Base-by-base conservation (phyloP, 2,797 vertebrate genomes). In the Ambastaia sidthimunki region DNA sequence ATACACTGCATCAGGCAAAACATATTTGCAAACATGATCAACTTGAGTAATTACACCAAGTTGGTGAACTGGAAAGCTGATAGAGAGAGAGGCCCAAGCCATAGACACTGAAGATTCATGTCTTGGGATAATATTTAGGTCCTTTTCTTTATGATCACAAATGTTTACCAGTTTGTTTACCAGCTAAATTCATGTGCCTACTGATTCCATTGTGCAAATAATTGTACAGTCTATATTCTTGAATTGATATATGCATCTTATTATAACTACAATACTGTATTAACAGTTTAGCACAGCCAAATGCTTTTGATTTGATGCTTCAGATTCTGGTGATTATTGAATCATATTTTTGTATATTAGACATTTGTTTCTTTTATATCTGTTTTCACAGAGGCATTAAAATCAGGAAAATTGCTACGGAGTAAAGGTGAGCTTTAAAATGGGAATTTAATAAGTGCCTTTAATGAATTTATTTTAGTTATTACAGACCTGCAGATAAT, bases 401-500 rank as follows among this genome's bases (percentile, higher is more conserved):
- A 7, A 67, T 65, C 44, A 57, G 63, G 67, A 73, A 25, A 68
- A 62, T 63, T 50, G 18, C 71, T 76, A 54, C 82, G 50, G 63
- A 21, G 62, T 67, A 13, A 23, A 71, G 48, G 63, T 52, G 54
- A 73, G n/a, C 66, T 65, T 68, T 52, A 74, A 7, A 21, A 44
- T 52, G 25, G 65, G 63, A 67, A 68, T 63, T 1, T 50, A 69
- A 71, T 41, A 48, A 69, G 76, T 71, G 81, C 81, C 74, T 85
- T 80, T 80, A 37, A 37, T 37, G n/a, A 3, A 80, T 71, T 74
- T 28, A 31, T 28, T 16, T 48, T 47, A 71, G 3, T 59, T 15
- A 6, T 28, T 23, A 60, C 23, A 69, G 37, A 18, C 55, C 57
- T 59, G 65, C 15, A 48, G 31, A 77, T 52, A 54, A 34, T 31